Conservation (phyloP, 2,888 invertebrate genomes). For the Drosophila paracracens region DNA sequence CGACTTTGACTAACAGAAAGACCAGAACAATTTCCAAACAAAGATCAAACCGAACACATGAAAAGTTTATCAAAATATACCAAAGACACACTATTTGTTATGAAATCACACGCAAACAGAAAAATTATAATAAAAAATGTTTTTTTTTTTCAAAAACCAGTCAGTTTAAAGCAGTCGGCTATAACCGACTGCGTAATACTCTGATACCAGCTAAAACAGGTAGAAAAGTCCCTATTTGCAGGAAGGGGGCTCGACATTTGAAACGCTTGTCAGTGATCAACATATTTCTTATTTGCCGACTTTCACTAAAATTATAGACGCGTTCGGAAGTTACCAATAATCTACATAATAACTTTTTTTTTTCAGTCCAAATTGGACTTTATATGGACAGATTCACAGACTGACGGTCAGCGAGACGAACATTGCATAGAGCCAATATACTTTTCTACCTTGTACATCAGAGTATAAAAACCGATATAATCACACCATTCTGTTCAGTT, state of each 20-base stretch:
- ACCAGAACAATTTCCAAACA: slow-evolving; percentile 24
- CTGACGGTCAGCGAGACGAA: neutral
- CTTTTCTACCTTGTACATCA: neutral
- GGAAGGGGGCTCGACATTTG: neutral
- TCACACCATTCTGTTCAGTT: slow-evolving; percentile 36
- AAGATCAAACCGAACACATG: slow-evolving; percentile 1
- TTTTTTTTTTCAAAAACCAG: too few relatives aligned
- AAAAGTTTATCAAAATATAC: slow-evolving; percentile 1
- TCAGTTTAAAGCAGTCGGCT: neutral
- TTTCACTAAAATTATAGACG: neutral
- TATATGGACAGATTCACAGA: neutral
- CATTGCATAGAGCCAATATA: neutral
- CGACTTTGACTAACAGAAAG: neutral
- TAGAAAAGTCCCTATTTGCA: neutral
- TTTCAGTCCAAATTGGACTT: neutral
- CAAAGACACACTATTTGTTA: slow-evolving; percentile 5
- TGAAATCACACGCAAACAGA: slow-evolving; percentile 1
- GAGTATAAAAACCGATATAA: slow-evolving; percentile 13
- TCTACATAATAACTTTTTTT: neutral
- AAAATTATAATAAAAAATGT: neutral
- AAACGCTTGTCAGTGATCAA: neutral
- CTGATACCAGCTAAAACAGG: neutral
- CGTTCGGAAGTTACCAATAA: neutral
- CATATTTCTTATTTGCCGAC: neutral
- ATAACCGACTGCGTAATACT: slow-evolving; percentile 5